A percentile compares a stretch with the other conserved stretches of the same genome.
Conservation (phyloP, 2,113 vertebrate genomes). For the Hydrochoerus hydrochaeris region DNA sequence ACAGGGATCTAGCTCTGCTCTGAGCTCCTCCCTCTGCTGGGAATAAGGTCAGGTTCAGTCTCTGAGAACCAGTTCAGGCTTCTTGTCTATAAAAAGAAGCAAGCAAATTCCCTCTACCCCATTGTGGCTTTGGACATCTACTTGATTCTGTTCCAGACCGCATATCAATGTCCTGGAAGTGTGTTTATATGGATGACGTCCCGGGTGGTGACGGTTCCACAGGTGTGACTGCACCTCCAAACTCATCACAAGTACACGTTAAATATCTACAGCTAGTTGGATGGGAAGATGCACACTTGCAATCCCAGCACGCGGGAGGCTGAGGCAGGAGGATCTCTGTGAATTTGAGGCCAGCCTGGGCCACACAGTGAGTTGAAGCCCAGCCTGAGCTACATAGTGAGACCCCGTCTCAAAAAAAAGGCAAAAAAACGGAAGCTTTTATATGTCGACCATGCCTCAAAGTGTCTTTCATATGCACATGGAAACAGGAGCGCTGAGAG, state of each 20-base stretch:
- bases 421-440: not conserved
- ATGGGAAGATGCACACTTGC: not conserved
- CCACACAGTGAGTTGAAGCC: not conserved
- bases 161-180: not conserved
- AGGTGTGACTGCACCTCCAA: too few relatives aligned
- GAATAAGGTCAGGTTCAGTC: not conserved
- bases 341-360: not conserved
- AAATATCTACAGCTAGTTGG: not conserved
- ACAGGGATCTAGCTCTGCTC: not conserved
- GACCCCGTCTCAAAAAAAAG: not conserved
- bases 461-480: not conserved
- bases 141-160: not conserved
- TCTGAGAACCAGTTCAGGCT: not conserved
- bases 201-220: not conserved
- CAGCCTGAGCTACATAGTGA: not conserved
- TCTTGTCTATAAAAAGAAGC: conserved; percentile 37
- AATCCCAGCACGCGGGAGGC: not conserved
- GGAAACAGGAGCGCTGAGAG: not conserved
- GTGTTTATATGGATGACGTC: not conserved
- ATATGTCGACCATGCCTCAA: not conserved
- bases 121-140: not conserved
- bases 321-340: not conserved
- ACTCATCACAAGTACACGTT: not conserved
- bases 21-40: not conserved
- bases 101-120: not conserved